These are phyloP conservation scores for Coptodon rendalli DNA, from an alignment of 2,113 vertebrate species.

Conservation along the genomic window DNA sequence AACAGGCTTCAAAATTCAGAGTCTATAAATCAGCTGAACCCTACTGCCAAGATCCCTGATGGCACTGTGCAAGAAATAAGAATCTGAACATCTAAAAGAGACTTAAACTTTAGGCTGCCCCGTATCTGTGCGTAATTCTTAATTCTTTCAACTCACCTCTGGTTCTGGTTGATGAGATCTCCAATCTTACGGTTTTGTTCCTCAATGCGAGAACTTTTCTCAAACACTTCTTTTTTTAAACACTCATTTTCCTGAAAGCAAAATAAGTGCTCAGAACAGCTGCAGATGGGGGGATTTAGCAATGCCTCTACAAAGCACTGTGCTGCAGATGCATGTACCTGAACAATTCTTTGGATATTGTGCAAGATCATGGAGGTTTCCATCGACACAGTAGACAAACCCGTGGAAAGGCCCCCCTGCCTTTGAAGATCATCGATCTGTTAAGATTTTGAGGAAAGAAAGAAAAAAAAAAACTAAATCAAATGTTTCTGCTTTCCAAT, in stretches of 20 bases:
- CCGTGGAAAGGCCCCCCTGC: conserved; percentile 66
- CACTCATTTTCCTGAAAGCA: conserved; percentile 89
- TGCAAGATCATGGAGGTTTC: conserved; percentile 93
- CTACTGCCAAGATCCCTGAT: background rate
- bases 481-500: background rate
- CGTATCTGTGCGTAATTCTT: fast-evolving
- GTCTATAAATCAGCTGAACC: background rate
- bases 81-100: background rate
- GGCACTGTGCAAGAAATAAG: background rate
- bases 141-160: conserved; percentile 76
- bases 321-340: conserved; percentile 67
- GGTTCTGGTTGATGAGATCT: conserved; percentile 89
- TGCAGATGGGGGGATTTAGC: fast-evolving
- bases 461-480: background rate
- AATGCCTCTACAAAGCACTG: background rate
- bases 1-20: background rate
- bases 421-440: conserved; percentile 88
- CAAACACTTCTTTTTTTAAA: conserved; percentile 93
- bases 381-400: conserved; percentile 83
- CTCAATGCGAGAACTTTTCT: conserved; percentile 91
- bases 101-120: fast-evolving
- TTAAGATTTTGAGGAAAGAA: fast-evolving
- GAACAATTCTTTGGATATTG: conserved; percentile 91
- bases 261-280: background rate
- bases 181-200: conserved; percentile 95